Percentiles rank a stretch among this genome's conserved stretches.
These are phyloP conservation scores for Scaptodrosophila lebanonensis DNA, from an alignment of 1,140 invertebrate genomes.

Conservation along the genomic window DNA sequence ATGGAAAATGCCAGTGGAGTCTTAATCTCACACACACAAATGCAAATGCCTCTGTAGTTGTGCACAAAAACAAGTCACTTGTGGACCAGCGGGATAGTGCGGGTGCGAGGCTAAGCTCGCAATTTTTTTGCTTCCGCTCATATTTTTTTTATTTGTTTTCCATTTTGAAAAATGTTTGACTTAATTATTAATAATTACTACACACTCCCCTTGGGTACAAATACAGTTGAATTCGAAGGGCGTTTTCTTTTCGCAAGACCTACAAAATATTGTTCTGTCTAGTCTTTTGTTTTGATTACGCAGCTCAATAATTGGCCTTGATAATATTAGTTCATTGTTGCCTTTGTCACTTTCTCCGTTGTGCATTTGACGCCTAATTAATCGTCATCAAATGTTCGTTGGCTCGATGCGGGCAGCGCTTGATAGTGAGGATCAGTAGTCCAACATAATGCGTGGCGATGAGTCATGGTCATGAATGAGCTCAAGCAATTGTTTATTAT, in stretches of 20 bases:
- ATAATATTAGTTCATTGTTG: conserved; percentile 29
- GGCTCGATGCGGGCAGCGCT: conserved; percentile 39
- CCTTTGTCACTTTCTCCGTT: conserved; percentile 52
- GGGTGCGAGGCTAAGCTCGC: conserved; percentile 1
- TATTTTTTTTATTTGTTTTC: conserved; percentile 21
- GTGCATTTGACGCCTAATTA: conserved; percentile 18
- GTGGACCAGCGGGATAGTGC: conserved; percentile 9
- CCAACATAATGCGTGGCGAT: conserved; percentile 18
- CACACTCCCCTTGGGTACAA: conserved; percentile 28
- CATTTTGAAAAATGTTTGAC: too few species aligned
- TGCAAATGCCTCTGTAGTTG: conserved; percentile 26
- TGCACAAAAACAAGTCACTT: conserved; percentile 67
- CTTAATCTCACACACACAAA: conserved; percentile 23
- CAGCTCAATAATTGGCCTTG: conserved; percentile 16
- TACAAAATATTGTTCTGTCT: background rate
- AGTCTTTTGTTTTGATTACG: conserved; percentile 3
- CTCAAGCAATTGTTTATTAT: conserved; percentile 15
- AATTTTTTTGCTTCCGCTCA: conserved; percentile 27
- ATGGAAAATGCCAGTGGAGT: conserved; percentile 59
- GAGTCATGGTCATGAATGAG: too few species aligned
- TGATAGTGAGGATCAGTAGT: conserved; percentile 38
- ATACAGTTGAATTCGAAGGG: too few species aligned
- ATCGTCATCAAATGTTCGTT: conserved; percentile 43
- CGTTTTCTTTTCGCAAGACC: conserved; percentile 42
- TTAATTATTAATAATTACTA: background rate